phyloP scores from a whole-genome alignment of 37 sponge, comb jelly and placozoan species.

The Cladorhizidae sp. region DNA sequence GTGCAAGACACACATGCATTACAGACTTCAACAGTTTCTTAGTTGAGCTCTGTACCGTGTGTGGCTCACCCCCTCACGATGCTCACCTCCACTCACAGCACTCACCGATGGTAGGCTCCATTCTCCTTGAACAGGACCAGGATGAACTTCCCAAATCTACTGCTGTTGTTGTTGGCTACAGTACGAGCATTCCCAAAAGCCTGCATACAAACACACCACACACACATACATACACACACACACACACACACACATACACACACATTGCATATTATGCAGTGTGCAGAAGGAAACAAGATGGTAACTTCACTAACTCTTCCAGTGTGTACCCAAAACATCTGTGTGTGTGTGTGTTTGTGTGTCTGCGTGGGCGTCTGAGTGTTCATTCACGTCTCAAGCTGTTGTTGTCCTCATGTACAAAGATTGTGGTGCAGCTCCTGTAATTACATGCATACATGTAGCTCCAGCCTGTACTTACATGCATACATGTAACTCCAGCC shows the following conservation, averaged over 20 bases:
- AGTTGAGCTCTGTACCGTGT: too few relatives aligned
- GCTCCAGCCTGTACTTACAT: too few relatives aligned
- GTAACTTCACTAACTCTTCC: too few relatives aligned
- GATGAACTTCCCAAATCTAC: conserved; percentile 96
- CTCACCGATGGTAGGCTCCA: conserved; percentile 85
- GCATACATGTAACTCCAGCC: too few relatives aligned
- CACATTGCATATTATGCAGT: background rate
- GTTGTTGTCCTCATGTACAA: too few relatives aligned
- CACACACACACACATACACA: background rate
- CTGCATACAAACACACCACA: conserved; percentile 41
- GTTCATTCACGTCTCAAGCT: too few relatives aligned
- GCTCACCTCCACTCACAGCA: background rate
- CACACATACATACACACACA: conserved; percentile 1
- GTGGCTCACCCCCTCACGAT: background rate
- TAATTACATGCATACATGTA: too few relatives aligned
- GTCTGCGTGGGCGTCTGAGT: conserved; percentile 1
- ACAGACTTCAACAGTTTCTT: too few relatives aligned
- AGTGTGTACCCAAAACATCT: too few relatives aligned
- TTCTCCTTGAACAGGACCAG: conserved; percentile 87
- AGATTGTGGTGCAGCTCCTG: too few relatives aligned
- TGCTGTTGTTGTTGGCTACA: conserved; percentile 93
- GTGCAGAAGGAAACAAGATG: too few relatives aligned
- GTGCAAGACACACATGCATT: conserved; percentile 1
- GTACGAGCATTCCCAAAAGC: conserved; percentile 97
- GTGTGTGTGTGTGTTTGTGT: conserved; percentile 12